Conservation (phyloP, 1,140 invertebrate genomes). For the Lutraria rhynchaena region DNA sequence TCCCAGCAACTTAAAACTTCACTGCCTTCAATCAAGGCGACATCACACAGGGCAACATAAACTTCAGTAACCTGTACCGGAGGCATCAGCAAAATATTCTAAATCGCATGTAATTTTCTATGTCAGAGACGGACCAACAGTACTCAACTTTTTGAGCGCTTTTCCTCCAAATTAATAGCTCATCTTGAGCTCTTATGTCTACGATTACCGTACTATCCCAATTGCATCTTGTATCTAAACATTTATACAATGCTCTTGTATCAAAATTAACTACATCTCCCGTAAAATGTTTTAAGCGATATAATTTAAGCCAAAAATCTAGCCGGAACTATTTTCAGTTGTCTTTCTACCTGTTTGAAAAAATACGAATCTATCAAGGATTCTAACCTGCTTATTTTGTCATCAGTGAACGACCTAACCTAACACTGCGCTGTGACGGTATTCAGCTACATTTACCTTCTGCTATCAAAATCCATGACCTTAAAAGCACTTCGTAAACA, state of each 20-base stretch:
- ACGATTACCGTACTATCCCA: slow-evolving; percentile 2
- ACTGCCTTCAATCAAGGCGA: not conserved
- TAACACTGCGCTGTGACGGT: not conserved
- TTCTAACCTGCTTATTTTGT: too few relatives aligned
- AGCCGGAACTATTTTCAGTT: not conserved
- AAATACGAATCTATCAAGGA: not conserved
- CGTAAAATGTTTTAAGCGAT: slow-evolving; percentile 2
- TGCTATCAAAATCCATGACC: too few relatives aligned
- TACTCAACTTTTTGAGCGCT: too few relatives aligned
- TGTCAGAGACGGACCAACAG: not conserved
- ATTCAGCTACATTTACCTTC: slow-evolving; percentile 45
- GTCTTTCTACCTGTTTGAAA: not conserved
- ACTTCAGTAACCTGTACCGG: not conserved
- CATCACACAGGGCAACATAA: not conserved
- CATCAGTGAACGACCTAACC: slow-evolving; percentile 57
- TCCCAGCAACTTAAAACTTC: slow-evolving; percentile 10
- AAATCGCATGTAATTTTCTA: not conserved
- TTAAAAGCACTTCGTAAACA: slow-evolving; percentile 9
- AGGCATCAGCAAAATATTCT: slow-evolving; percentile 2
- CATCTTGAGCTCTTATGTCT: not conserved
- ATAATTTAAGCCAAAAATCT: slow-evolving; percentile 45
- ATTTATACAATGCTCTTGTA: slow-evolving; percentile 37
- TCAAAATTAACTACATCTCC: not conserved
- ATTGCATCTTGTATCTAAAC: slow-evolving; percentile 12
- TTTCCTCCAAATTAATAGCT: not conserved